Conservation (phyloP, 2,888 invertebrate species). For the Dorcus hopei region DNA sequence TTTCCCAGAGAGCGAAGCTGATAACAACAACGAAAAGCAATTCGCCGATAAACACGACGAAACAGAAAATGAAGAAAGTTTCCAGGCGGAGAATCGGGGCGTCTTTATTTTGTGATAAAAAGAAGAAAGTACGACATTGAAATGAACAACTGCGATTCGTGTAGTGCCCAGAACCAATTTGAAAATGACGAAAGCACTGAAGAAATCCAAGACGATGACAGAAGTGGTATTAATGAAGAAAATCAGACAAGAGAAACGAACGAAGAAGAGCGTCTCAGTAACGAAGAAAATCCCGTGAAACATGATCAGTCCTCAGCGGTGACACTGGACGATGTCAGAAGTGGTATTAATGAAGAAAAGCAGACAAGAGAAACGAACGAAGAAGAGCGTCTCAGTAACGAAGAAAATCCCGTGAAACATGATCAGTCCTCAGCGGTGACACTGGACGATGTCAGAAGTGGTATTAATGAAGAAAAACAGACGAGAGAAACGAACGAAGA, state of each 20-base stretch:
- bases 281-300: constrained; percentile 3
- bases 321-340: background rate
- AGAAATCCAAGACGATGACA: background rate
- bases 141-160: background rate
- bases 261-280: too few relatives aligned
- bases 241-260: background rate
- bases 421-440: background rate
- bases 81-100: too few relatives aligned
- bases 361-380: background rate
- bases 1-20: background rate
- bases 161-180: background rate
- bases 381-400: background rate
- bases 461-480: constrained; percentile 1
- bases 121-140: background rate
- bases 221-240: constrained; percentile 3
- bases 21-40: background rate
- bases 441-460: background rate
- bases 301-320: background rate
- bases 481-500: too few relatives aligned
- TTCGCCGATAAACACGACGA: background rate
- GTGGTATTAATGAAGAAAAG: constrained; percentile 1
- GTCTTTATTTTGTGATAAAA: background rate
- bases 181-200: background rate
- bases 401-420: constrained; percentile 1
- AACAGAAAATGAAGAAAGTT: background rate